A percentile compares a stretch with the other conserved stretches of the same genome.
Evolutionary conservation across 2,797 vertebrate species (phyloP).

Genomic region (Microctenopoma stevenorrisi): DNA sequence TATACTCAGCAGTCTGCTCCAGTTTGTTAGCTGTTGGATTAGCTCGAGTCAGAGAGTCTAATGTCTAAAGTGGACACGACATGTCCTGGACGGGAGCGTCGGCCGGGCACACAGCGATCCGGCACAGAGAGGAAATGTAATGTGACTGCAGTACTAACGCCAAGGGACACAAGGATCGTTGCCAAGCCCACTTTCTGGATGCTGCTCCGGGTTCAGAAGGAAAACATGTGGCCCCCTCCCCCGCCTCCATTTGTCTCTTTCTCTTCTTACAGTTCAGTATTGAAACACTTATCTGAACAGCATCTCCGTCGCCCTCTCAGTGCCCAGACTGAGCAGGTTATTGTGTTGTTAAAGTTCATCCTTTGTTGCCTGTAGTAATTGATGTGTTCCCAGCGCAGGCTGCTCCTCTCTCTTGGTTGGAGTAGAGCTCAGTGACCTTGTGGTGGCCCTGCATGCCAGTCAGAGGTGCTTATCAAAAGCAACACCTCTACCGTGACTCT

Average conservation of each 20-base stretch:
- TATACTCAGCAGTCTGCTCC: slow-evolving; percentile 65
- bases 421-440: slow-evolving; percentile 67
- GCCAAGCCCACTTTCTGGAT: slow-evolving; percentile 71
- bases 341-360: slow-evolving; percentile 69
- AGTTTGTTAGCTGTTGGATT: slow-evolving; percentile 73
- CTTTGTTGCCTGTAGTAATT: slow-evolving; percentile 62
- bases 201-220: slow-evolving; percentile 60
- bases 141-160: slow-evolving; percentile 77
- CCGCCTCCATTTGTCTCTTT: slow-evolving; percentile 42
- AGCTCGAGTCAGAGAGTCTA: slow-evolving; percentile 63
- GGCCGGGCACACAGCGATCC: slow-evolving; percentile 70
- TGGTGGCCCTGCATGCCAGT: slow-evolving; percentile 53
- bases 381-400: slow-evolving; percentile 49
- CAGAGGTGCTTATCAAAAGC: slow-evolving; percentile 70
- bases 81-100: slow-evolving; percentile 72
- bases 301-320: slow-evolving; percentile 53
- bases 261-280: slow-evolving; percentile 52
- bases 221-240: slow-evolving; percentile 49
- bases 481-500: slow-evolving; percentile 61
- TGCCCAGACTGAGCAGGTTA: slow-evolving; percentile 53
- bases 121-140: slow-evolving; percentile 72
- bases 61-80: slow-evolving; percentile 74
- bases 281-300: slow-evolving; percentile 69
- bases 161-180: slow-evolving; percentile 72
- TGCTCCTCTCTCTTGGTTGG: slow-evolving; percentile 38